A percentile compares a stretch with the other conserved stretches of the same genome.
Evolutionary conservation across 2,888 invertebrate species (phyloP).

Genomic region (Arctia plantaginis): DNA sequence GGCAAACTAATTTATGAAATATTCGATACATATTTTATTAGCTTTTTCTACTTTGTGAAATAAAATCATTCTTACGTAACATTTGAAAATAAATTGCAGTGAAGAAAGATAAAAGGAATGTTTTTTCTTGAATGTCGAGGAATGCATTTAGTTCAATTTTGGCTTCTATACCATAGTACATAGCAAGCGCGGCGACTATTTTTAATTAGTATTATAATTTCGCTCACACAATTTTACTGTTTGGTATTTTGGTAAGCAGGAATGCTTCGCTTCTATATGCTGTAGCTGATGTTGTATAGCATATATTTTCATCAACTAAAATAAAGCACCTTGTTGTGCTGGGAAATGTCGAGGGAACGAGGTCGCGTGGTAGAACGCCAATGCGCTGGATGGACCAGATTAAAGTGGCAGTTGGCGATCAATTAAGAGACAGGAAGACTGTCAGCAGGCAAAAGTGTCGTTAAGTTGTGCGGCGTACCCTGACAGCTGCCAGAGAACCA

Average conservation of each 20-base stretch:
- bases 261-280: neutral
- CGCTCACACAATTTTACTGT: neutral
- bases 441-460: too few relatives aligned
- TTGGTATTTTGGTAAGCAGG: neutral
- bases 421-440: too few relatives aligned
- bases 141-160: neutral
- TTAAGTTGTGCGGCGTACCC: too few relatives aligned
- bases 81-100: neutral
- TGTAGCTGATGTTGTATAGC: neutral
- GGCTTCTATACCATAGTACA: too few relatives aligned
- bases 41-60: neutral
- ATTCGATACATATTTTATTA: neutral
- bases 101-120: neutral
- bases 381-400: too few relatives aligned
- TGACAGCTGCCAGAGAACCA: too few relatives aligned
- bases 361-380: too few relatives aligned
- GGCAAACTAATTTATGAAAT: constrained; percentile 24
- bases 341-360: too few relatives aligned
- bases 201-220: neutral
- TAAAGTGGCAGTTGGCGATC: too few relatives aligned
- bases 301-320: neutral
- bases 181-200: neutral
- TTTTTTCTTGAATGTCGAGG: neutral
- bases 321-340: too few relatives aligned
- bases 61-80: neutral